Evolutionary conservation across 1,140 invertebrate species (phyloP).

Genomic region (Cylas formicarius): DNA sequence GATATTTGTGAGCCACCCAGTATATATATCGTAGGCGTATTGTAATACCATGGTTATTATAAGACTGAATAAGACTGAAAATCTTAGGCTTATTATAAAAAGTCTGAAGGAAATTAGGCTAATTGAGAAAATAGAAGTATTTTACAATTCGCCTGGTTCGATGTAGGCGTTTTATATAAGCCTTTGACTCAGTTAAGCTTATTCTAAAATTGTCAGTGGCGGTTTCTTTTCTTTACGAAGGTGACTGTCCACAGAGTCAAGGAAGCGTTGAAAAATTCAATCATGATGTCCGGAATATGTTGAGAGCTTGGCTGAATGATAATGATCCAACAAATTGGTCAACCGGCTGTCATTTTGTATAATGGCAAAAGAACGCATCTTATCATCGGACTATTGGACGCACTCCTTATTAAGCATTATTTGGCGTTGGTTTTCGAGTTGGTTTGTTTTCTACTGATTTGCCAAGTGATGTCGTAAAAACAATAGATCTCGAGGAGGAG

Average conservation of each 20-base stretch:
- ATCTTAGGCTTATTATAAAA: too few species aligned
- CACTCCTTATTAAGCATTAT: constrained; percentile 27
- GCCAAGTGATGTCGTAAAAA: constrained; percentile 18
- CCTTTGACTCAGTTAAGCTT: too few species aligned
- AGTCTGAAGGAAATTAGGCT: too few species aligned
- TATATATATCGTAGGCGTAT: too few species aligned
- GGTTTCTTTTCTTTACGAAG: too few species aligned
- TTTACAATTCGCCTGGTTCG: too few species aligned
- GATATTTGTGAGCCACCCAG: too few species aligned
- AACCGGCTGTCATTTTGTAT: constrained; percentile 28
- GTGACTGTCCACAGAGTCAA: constrained; percentile 30
- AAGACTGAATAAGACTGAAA: too few species aligned
- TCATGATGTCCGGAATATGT: constrained; percentile 13
- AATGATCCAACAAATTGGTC: constrained; percentile 24
- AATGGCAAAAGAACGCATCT: constrained; percentile 29
- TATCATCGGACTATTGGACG: constrained; percentile 26
- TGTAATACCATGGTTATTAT: too few species aligned
- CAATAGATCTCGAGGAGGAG: constrained; percentile 20
- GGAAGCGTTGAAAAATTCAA: constrained; percentile 17
- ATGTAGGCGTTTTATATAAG: too few species aligned
- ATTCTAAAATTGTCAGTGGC: too few species aligned
- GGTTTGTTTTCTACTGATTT: constrained; percentile 26
- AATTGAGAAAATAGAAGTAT: too few species aligned
- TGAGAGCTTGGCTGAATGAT: constrained; percentile 8
- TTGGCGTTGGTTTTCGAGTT: constrained; percentile 23